phyloP scores from a whole-genome alignment of 1,140 invertebrate genomes.

The Tetramorium alpestre region DNA sequence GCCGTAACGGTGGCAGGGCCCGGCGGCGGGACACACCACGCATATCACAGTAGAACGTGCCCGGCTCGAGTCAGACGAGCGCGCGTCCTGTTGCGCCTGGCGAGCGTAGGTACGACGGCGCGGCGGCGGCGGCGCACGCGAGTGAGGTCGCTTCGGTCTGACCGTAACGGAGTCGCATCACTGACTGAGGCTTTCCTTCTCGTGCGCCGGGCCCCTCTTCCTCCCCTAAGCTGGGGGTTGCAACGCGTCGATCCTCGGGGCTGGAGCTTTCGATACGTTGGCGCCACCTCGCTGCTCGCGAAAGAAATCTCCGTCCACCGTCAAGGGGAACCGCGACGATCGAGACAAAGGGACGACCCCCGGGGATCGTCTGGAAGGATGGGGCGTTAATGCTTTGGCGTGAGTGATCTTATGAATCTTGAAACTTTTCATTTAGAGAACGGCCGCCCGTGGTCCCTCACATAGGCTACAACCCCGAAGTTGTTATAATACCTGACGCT shows the following conservation, averaged over 20 bases:
- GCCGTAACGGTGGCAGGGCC: neutral
- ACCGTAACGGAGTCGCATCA: conserved; percentile 78
- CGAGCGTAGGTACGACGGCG: neutral
- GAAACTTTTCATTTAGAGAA: conserved; percentile 6
- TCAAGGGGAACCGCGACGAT: neutral
- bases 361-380: too few species aligned
- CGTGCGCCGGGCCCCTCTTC: conserved; percentile 4
- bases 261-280: conserved; percentile 76
- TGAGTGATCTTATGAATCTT: neutral
- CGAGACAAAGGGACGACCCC: neutral
- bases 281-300: conserved; percentile 79
- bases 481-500: neutral
- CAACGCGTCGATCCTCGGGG: conserved; percentile 55
- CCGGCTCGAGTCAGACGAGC: conserved; percentile 34
- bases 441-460: neutral
- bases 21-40: conserved; percentile 7
- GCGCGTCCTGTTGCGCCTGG: conserved; percentile 66
- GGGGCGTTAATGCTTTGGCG: neutral
- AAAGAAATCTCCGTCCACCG: conserved; percentile 57
- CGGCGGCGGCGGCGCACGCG: neutral
- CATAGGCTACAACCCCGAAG: neutral
- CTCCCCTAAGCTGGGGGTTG: conserved; percentile 5
- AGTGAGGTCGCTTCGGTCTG: conserved; percentile 63
- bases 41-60: conserved; percentile 51
- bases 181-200: conserved; percentile 75